A percentile compares a stretch with the other conserved stretches of the same genome.
Evolutionary conservation across 2,888 invertebrate genomes (phyloP).

Genomic region (Serrognathus titanus): DNA sequence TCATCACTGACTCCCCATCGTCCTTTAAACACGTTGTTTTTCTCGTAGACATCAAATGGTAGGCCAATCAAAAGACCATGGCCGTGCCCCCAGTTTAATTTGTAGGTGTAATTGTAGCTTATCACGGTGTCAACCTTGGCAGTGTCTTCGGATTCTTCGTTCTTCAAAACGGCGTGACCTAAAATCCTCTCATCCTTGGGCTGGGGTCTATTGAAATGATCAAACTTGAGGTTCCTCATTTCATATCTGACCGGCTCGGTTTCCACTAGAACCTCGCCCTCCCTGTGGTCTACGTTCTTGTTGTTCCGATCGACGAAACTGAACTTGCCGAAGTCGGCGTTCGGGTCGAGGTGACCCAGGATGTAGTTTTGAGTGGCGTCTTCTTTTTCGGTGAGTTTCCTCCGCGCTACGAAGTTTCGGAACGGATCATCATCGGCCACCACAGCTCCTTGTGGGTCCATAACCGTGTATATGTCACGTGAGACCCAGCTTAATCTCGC

Average conservation of each 20-base stretch:
- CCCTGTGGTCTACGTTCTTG: slow-evolving; percentile 56
- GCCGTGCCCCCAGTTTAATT: slow-evolving; percentile 76
- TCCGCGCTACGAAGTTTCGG: slow-evolving; percentile 41
- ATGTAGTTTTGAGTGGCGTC: slow-evolving; percentile 53
- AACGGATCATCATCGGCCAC: slow-evolving; percentile 51
- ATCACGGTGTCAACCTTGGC: slow-evolving; percentile 69
- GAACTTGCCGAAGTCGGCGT: slow-evolving; percentile 64
- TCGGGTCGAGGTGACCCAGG: slow-evolving; percentile 68
- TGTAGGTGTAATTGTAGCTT: slow-evolving; percentile 66
- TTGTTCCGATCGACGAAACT: slow-evolving; percentile 63
- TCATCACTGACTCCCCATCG: slow-evolving; percentile 65
- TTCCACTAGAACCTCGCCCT: slow-evolving; percentile 76
- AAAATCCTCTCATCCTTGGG: slow-evolving; percentile 40
- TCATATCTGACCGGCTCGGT: slow-evolving; percentile 77
- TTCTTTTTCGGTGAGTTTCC: slow-evolving; percentile 15
- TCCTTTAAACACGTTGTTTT: slow-evolving; percentile 49
- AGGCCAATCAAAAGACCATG: slow-evolving; percentile 70
- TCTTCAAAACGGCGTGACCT: slow-evolving; percentile 48
- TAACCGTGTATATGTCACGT: slow-evolving; percentile 65
- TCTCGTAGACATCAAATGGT: slow-evolving; percentile 59
- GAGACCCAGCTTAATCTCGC: slow-evolving; percentile 72
- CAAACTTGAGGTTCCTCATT: slow-evolving; percentile 52
- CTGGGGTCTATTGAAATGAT: slow-evolving; percentile 44
- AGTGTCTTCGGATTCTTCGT: slow-evolving; percentile 42
- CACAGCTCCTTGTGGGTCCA: slow-evolving; percentile 67